These are phyloP conservation scores for Cotesia chilonis DNA, from an alignment of 1,140 invertebrate genomes.

Conservation along the genomic window DNA sequence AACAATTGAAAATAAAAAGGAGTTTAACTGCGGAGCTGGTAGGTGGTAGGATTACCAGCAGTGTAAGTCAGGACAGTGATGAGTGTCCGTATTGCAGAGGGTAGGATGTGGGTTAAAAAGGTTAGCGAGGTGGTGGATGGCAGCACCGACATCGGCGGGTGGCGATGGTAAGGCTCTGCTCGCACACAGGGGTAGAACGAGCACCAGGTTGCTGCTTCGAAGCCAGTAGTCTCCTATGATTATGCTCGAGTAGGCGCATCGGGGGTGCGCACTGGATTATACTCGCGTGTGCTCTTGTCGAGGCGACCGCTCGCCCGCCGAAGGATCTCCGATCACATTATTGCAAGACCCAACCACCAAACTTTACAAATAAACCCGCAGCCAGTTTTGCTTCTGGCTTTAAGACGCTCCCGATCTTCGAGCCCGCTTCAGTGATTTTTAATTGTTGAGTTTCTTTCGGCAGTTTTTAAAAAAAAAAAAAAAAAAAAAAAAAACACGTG, in stretches of 20 bases:
- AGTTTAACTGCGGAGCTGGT: no score
- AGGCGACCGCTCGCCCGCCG: conserved; percentile 29
- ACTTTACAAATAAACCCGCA: conserved; percentile 1
- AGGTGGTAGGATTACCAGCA: no score
- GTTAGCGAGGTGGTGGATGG: conserved; percentile 19
- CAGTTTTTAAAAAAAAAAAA: no score
- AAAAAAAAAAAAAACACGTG: neutral
- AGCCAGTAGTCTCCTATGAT: conserved; percentile 23
- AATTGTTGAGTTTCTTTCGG: neutral
- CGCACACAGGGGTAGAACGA: conserved; percentile 6
- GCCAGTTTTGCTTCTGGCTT: neutral
- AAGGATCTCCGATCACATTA: conserved; percentile 28
- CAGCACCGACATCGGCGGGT: conserved; percentile 1
- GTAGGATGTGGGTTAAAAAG: conserved; percentile 17
- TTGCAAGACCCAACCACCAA: conserved; percentile 17
- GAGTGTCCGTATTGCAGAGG: no score
- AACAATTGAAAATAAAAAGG: no score
- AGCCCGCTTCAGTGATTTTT: neutral
- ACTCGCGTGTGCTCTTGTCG: conserved; percentile 28
- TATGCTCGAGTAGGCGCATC: conserved; percentile 24
- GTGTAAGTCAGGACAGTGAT: no score
- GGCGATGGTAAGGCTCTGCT: no score
- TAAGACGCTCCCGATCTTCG: neutral
- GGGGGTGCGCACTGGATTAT: conserved; percentile 26
- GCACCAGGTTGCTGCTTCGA: conserved; percentile 1